These are phyloP conservation scores for Meghimatium bilineatum DNA, from an alignment of 2,888 invertebrate species.

Conservation along the genomic window DNA sequence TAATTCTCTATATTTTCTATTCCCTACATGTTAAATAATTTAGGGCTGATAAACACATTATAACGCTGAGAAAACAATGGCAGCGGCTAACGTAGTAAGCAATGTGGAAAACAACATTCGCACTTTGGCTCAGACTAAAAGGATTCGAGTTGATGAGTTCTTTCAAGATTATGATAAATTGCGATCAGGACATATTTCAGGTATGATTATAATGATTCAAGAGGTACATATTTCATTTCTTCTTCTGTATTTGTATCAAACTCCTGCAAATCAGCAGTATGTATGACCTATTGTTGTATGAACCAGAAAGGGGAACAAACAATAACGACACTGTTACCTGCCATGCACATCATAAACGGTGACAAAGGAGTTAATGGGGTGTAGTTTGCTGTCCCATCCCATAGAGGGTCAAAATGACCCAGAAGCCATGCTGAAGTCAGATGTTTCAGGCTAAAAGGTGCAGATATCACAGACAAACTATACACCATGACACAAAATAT, in stretches of 20 bases:
- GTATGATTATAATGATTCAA: slow-evolving; percentile 56
- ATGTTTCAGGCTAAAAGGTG: too few species aligned
- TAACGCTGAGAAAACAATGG: slow-evolving; percentile 55
- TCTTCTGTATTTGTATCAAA: too few species aligned
- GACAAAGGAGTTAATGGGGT: too few species aligned
- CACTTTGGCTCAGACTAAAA: slow-evolving; percentile 71
- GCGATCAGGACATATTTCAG: slow-evolving; percentile 76
- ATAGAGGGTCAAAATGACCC: too few species aligned
- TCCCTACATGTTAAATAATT: neutral
- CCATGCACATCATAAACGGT: too few species aligned
- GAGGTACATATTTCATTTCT: neutral
- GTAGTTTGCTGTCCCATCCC: too few species aligned
- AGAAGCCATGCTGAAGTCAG: too few species aligned
- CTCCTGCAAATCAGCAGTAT: too few species aligned
- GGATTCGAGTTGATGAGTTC: slow-evolving; percentile 75
- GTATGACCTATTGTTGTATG: neutral
- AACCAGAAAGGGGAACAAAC: too few species aligned
- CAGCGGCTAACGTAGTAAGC: slow-evolving; percentile 57
- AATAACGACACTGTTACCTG: too few species aligned
- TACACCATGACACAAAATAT: too few species aligned
- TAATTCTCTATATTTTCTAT: neutral
- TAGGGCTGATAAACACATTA: neutral
- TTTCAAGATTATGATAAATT: slow-evolving; percentile 77
- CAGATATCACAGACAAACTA: too few species aligned
- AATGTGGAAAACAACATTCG: slow-evolving; percentile 68